Percentiles rank a stretch among this genome's conserved stretches.
phyloP scores from a whole-genome alignment of 2,888 invertebrate species.

The Nemoura dubitans region DNA sequence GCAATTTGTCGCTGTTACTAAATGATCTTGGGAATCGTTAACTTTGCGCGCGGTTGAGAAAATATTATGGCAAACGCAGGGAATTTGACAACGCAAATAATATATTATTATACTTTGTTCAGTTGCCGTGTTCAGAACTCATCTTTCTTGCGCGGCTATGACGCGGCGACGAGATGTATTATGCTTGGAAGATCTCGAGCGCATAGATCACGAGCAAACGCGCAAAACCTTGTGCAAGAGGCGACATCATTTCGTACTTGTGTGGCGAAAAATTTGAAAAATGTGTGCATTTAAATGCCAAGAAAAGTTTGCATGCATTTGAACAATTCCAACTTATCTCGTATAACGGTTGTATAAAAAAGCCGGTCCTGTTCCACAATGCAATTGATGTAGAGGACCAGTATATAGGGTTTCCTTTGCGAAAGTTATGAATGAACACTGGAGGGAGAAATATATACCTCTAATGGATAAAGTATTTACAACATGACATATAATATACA shows the following conservation, averaged over 20 bases:
- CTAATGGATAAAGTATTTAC: too few species aligned
- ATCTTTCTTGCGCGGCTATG: background rate
- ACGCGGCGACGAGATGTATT: background rate
- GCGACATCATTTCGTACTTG: slow-evolving; percentile 19
- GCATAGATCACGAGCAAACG: background rate
- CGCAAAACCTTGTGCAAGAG: background rate
- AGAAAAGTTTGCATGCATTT: slow-evolving; percentile 24
- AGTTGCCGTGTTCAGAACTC: background rate
- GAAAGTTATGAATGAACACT: background rate
- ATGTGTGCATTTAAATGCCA: slow-evolving; percentile 31
- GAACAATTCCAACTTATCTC: background rate
- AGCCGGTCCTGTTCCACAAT: background rate
- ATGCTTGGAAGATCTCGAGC: background rate
- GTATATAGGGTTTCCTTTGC: too few species aligned
- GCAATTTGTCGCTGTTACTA: slow-evolving; percentile 20
- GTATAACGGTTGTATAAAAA: background rate
- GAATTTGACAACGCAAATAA: slow-evolving; percentile 1
- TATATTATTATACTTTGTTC: slow-evolving; percentile 17
- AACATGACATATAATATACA: too few species aligned
- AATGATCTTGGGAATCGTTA: slow-evolving; percentile 25
- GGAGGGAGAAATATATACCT: too few species aligned
- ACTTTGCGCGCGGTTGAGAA: background rate
- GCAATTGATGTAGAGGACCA: too few species aligned
- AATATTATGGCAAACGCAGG: background rate
- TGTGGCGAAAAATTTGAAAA: slow-evolving; percentile 17